phyloP scores from a whole-genome alignment of 1,140 invertebrate genomes.

The Trachymyrmex cornetzi region DNA sequence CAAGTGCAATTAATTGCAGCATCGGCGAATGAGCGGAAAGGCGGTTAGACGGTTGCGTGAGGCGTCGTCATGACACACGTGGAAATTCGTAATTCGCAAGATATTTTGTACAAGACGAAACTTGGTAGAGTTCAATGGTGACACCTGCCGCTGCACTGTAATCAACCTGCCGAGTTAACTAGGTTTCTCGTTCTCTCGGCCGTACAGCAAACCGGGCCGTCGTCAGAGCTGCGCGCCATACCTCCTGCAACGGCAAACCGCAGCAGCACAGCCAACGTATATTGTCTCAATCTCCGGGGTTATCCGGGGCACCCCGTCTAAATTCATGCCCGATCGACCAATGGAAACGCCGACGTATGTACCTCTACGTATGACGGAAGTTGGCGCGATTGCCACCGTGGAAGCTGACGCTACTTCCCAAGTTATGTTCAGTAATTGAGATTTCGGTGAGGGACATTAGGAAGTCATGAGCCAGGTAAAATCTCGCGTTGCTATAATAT shows the following conservation, averaged over 20 bases:
- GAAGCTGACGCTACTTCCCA: conserved; percentile 38
- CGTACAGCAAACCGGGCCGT: conserved; percentile 25
- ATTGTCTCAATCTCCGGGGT: conserved; percentile 70
- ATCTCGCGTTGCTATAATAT: neutral
- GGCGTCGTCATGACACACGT: neutral
- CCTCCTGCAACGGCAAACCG: conserved; percentile 32
- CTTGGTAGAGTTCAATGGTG: conserved; percentile 73
- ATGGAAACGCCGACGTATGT: conserved; percentile 47
- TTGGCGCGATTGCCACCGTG: conserved; percentile 14
- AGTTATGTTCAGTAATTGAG: conserved; percentile 45
- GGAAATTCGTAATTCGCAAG: conserved; percentile 75
- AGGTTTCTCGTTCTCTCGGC: conserved; percentile 70
- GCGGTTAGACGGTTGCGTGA: neutral
- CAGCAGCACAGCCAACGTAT: conserved; percentile 55
- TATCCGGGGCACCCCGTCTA: conserved; percentile 40
- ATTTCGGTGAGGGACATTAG: conserved; percentile 43
- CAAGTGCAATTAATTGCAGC: conserved; percentile 73
- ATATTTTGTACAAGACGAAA: conserved; percentile 73
- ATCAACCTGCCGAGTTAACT: conserved; percentile 78
- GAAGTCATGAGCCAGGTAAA: conserved; percentile 39
- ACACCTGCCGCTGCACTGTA: conserved; percentile 78
- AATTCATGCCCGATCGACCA: conserved; percentile 68
- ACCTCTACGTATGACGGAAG: conserved; percentile 31
- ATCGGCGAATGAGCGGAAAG: conserved; percentile 48
- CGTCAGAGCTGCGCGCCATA: neutral